phyloP scores from a whole-genome alignment of 2,888 invertebrate species.

The Luffia ferchaultella region DNA sequence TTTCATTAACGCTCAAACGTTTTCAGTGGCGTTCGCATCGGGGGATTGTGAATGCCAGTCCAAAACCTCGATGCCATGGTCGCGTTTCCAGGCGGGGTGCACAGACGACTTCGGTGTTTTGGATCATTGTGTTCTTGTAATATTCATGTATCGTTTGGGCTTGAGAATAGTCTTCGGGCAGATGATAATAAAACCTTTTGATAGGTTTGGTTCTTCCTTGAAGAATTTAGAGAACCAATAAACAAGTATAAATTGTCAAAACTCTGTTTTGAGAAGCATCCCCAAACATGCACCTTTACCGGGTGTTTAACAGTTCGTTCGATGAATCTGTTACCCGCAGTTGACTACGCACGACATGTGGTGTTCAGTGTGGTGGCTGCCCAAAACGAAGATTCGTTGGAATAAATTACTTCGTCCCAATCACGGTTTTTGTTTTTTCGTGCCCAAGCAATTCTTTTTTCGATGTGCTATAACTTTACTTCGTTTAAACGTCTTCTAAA shows the following conservation, averaged over 20 bases:
- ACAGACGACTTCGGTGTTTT: conserved; percentile 17
- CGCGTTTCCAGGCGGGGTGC: conserved; percentile 15
- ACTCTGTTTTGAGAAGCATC: background rate
- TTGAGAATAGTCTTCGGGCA: background rate
- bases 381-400: too few relatives aligned
- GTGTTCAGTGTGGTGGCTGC: too few relatives aligned
- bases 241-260: background rate
- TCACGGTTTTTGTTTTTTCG: too few relatives aligned
- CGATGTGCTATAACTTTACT: too few relatives aligned
- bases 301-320: too few relatives aligned
- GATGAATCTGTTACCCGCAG: too few relatives aligned
- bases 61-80: conserved; percentile 15
- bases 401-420: too few relatives aligned
- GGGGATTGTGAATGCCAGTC: conserved; percentile 16
- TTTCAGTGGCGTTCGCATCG: conserved; percentile 17
- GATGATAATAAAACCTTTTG: background rate
- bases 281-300: background rate
- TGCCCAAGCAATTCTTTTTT: too few relatives aligned
- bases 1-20: conserved; percentile 15
- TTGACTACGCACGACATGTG: too few relatives aligned
- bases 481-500: too few relatives aligned
- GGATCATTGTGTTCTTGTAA: conserved; percentile 18
- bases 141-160: conserved; percentile 7
- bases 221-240: background rate
- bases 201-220: background rate